Conservation (phyloP, 1,140 invertebrate genomes). For the Apis dorsata region DNA sequence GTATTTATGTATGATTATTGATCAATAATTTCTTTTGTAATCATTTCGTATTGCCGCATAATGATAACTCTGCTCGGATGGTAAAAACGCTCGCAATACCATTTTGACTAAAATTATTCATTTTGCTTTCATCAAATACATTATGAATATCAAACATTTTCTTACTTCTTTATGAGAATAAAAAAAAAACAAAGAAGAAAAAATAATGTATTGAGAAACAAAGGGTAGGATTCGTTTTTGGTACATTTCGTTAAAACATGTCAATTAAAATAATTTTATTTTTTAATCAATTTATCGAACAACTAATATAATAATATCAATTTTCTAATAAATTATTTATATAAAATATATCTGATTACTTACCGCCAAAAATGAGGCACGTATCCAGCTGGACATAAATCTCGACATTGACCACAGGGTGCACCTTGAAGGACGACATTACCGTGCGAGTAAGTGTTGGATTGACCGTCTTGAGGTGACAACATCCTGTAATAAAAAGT, state of each 20-base stretch:
- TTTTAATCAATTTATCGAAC: background rate
- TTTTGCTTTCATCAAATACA: constrained; percentile 8
- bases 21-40: constrained; percentile 21
- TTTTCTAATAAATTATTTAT: background rate
- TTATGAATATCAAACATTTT: background rate
- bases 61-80: constrained; percentile 3
- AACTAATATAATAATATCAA: background rate
- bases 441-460: constrained; percentile 66
- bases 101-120: background rate
- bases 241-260: background rate
- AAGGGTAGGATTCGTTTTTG: background rate
- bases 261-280: background rate
- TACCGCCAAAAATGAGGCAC: constrained; percentile 79
- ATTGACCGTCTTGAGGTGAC: constrained; percentile 69
- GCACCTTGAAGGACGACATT: constrained; percentile 75
- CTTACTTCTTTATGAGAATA: background rate
- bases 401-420: constrained; percentile 77
- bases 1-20: constrained; percentile 11
- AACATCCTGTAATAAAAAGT: constrained; percentile 73
- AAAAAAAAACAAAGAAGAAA: background rate
- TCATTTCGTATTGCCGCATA: background rate
- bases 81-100: background rate
- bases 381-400: constrained; percentile 76
- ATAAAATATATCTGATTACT: constrained; percentile 50
- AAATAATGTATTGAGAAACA: background rate